Evolutionary conservation across 2,113 vertebrate genomes (phyloP), one percentile per base, ranked within the genome.

Genomic region (Verasper variegatus): DNA sequence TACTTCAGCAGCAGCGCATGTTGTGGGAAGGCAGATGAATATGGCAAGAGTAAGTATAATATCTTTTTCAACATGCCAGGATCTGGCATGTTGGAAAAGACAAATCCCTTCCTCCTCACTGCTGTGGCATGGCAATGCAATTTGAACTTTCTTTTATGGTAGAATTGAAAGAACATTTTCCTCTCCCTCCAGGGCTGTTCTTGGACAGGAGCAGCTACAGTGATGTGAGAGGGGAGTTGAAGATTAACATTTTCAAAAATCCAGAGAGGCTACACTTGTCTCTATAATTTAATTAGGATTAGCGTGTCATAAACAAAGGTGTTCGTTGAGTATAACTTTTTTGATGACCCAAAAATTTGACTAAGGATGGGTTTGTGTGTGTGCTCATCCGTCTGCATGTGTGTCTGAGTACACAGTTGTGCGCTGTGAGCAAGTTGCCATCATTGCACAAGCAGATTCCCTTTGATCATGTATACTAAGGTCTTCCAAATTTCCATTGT

Each of bases 381-480:
- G 17, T 69, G 13, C 55, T 11, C 11, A 20, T 26, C 26, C 67
- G 21, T 58, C 1, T 68, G 20, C 18, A 0, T 76, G 51, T 71
- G 42, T 21, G 45, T 68, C 67, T 47, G 4, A 27, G 35, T 64
- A 14, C 54, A 14, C 4, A 1, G 3, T 60, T 63, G 49, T 64
- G 47, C 51, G 37, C 12, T 55, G 55, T 55, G 26, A 57, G 35
- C 24, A 57, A 63, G 37, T 52, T 74, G 35, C 70, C 60, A 78
- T 79, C 26, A 26, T 6, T 70, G 61, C 52, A 71, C 26, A 47
- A 76, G 37, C 78, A 72, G 47, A 74, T 66, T 79, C 61, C 24
- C 71, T 89, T 85, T 89, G 74, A 91, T 91, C 84, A 57, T 68
- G 73, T 56, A 51, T 62, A 86, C 64, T 75, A 74, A 87, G 63